Base-by-base conservation (phyloP, 2,113 vertebrate genomes). In the Nerophis ophidion region DNA sequence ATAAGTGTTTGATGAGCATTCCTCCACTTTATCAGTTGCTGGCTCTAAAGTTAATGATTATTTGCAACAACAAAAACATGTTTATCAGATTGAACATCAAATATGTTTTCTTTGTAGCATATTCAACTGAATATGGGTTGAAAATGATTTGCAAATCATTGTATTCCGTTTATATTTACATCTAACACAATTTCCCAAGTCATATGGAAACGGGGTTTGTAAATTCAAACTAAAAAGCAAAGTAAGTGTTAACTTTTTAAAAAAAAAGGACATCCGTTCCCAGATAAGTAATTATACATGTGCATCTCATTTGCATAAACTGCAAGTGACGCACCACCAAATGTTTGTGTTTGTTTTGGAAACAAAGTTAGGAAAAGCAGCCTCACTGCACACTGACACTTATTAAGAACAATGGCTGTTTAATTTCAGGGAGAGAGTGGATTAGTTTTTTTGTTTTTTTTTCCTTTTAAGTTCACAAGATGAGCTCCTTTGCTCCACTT, bases 211-310 rank as follows among this genome's bases (percentile, higher is more conserved):
- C n/a, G n/a, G n/a, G n/a, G n/a, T n/a, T n/a, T n/a, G n/a, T n/a
- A 44, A 65, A 53, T 19, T 16, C 34, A 49, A 79, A 76, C 57
- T 84, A 72, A 75, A 66, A 75, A 71, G 73, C 71, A 66, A 71
- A 46, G 26, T 26, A 26, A 26, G 26, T 26, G 26, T 26, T 17
- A 12, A 5, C 9, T 17, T n/a, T 2, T 56, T 42, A 56, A 12
- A 56, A 56, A 56, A 56, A 42, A 56, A 36, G 8, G 35, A 38
- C 16, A 1, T 38, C n/a, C 4, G n/a, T 44, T 44, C 12, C 16
- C 36, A 55, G 52, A 11, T 56, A 14, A 53, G 15, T 12, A 53
- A 13, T 35, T 33, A 34, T 73, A 48, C 40, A 40, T 61, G 51
- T 55, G 38, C 38, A 49, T 69, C 61, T 62, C 52, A 47, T 66